phyloP scores from a whole-genome alignment of 2,797 vertebrate species.

The Furcifer pardalis region DNA sequence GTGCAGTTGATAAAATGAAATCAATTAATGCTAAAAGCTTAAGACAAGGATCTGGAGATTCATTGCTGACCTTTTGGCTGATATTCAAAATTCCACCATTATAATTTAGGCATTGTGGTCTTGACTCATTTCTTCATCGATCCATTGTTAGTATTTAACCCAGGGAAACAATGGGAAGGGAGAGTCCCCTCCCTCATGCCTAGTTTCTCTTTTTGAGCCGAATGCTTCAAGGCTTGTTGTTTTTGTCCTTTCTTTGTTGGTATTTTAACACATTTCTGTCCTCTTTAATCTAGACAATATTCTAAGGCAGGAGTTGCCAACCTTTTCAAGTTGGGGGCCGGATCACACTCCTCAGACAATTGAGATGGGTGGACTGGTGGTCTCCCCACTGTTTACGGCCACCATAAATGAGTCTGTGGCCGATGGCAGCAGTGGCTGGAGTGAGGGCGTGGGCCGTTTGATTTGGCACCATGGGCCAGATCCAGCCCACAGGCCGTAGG shows the following conservation, averaged over 20 bases:
- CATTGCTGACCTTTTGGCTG: conserved; percentile 47
- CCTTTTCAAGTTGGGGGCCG: too few species aligned
- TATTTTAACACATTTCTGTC: neutral
- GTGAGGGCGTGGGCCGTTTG: too few species aligned
- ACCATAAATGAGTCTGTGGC: too few species aligned
- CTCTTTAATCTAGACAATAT: neutral
- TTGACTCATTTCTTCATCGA: conserved; percentile 18
- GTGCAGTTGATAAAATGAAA: conserved; percentile 50
- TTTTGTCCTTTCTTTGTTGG: neutral
- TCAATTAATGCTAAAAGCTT: conserved; percentile 33
- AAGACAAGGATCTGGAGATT: conserved; percentile 35
- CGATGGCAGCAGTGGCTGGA: too few species aligned
- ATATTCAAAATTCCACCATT: conserved; percentile 42
- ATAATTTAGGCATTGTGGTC: conserved; percentile 25
- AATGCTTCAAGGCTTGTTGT: neutral
- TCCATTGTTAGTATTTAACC: neutral
- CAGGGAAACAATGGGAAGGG: neutral
- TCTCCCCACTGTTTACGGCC: too few species aligned
- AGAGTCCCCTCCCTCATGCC: neutral
- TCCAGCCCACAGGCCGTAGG: too few species aligned
- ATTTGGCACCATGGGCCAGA: too few species aligned
- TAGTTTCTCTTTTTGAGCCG: neutral
- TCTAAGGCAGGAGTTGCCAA: too few species aligned
- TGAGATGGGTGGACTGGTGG: too few species aligned
- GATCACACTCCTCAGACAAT: too few species aligned